These are phyloP conservation scores for Arrhamphus sclerolepis DNA, from an alignment of 2,797 vertebrate species.

Conservation along the genomic window DNA sequence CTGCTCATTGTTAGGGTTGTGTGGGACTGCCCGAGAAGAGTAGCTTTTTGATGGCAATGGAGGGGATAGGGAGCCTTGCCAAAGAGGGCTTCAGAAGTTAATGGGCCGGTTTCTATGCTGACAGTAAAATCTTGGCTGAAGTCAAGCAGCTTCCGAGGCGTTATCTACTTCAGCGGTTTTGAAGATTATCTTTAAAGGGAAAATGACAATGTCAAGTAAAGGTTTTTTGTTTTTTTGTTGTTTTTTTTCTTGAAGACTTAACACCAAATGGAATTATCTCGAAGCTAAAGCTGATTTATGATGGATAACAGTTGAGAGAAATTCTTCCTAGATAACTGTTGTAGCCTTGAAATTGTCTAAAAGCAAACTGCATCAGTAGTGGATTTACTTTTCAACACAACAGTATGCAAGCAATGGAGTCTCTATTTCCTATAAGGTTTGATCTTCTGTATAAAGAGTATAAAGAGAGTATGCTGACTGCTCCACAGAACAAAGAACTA, in stretches of 20 bases:
- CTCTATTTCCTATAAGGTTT: conserved; percentile 41
- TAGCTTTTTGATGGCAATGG: conserved; percentile 78
- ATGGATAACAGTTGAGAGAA: conserved; percentile 60
- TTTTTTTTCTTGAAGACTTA: conserved; percentile 73
- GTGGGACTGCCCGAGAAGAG: conserved; percentile 78
- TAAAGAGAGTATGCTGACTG: conserved; percentile 51
- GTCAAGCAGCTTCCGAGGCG: conserved; percentile 61
- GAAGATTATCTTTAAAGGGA: conserved; percentile 75
- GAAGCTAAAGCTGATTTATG: conserved; percentile 75
- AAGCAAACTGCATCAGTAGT: conserved; percentile 47
- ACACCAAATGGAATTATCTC: conserved; percentile 73
- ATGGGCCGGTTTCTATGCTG: conserved; percentile 76
- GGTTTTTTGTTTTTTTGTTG: too few species aligned
- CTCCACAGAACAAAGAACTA: conserved; percentile 54
- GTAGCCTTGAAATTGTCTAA: conserved; percentile 48
- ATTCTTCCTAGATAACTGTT: conserved; percentile 57
- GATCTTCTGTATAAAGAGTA: conserved; percentile 44
- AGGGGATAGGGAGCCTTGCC: conserved; percentile 76
- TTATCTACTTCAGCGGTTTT: conserved; percentile 76
- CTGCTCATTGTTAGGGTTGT: conserved; percentile 77
- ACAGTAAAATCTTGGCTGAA: conserved; percentile 78
- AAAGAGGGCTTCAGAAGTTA: conserved; percentile 79
- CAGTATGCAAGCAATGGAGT: conserved; percentile 25
- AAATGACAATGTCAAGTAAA: conserved; percentile 75
- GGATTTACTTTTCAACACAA: conserved; percentile 42